phyloP scores from a whole-genome alignment of 2,113 vertebrate genomes.

The Sinocyclocheilus rhinocerous region DNA sequence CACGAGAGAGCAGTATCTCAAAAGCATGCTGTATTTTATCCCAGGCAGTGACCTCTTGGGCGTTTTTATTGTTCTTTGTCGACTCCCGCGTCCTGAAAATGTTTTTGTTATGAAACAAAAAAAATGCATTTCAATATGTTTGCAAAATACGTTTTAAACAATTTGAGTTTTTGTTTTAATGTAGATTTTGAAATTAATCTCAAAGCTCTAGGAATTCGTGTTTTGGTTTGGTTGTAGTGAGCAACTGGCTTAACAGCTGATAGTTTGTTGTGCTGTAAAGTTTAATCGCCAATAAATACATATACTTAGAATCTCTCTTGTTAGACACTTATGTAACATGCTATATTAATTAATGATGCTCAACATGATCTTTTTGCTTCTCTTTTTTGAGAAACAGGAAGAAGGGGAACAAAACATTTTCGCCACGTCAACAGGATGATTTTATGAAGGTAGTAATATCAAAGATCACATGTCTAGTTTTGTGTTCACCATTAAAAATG shows the following conservation, averaged over 20 bases:
- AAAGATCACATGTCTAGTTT: not conserved
- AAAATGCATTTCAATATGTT: not conserved
- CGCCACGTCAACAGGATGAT: not conserved
- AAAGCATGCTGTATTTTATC: not conserved
- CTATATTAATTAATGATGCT: not conserved
- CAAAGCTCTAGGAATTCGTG: not conserved
- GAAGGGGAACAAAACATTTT: not conserved
- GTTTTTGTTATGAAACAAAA: not conserved
- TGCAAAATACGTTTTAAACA: not conserved
- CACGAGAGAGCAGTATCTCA: not conserved
- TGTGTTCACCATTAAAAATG: not conserved
- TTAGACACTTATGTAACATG: not conserved
- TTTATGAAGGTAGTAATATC: not conserved
- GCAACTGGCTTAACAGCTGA: not conserved
- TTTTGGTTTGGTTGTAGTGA: not conserved
- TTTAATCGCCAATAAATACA: not conserved
- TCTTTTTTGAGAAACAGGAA: not conserved
- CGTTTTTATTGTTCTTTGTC: not conserved
- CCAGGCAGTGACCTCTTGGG: not conserved
- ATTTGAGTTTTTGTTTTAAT: not conserved
- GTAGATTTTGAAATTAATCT: not conserved
- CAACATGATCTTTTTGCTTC: not conserved
- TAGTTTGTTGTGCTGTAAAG: not conserved
- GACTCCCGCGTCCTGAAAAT: conserved; percentile 19
- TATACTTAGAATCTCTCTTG: not conserved